Base-by-base conservation (phyloP, 2,797 vertebrate genomes). In the Helarctos malayanus region DNA sequence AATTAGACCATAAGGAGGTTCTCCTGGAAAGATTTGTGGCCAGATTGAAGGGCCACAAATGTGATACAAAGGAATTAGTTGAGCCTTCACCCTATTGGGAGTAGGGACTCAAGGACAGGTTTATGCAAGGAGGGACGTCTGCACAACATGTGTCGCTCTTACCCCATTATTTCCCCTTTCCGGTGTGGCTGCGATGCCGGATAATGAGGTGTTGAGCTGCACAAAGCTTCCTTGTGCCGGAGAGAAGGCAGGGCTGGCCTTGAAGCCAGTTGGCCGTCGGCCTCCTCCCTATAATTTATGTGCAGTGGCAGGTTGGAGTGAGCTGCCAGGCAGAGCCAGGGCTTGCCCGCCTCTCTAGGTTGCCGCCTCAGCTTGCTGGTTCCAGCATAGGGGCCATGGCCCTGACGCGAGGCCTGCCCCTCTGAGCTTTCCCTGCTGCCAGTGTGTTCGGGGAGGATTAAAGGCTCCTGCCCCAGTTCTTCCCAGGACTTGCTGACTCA, bases 81-180 rank as follows among this genome's bases (percentile, higher is more conserved):
- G 93, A 90, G 83, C 81, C 88, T 86, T 95, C 1, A 35, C 65
- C 89, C 82, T 5, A 4, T 19, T 63, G 73, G 91, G 94, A 81
- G 35, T 92, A n/a, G 57, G 87, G 73, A 94, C 89, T 69, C 35
- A n/a, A 89, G 91, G 95, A 98, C 96, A 85, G 96, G 96, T 92
- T 92, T 97, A 94, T 95, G 78, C 92, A 95, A 96, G 95, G 95
- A 97, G 96, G 94, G 92, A 54, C 21, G 29, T 79, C 96, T 95
- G 59, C 0, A 12, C 71, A 93, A 69, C 80, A 18, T 93, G 97
- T 85, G 96, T 95, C 29, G 0, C 0, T 0, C 97, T 94, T 63
- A 97, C 94, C 96, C 97, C 97, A 97, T 98, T 97, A 97, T 97
- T 97, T 97, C 90, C 78, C 82, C 90, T 97, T 98, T 97, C 97